Base-by-base conservation (phyloP, 1,140 invertebrate genomes). In the Brachionus rotundiformis region DNA sequence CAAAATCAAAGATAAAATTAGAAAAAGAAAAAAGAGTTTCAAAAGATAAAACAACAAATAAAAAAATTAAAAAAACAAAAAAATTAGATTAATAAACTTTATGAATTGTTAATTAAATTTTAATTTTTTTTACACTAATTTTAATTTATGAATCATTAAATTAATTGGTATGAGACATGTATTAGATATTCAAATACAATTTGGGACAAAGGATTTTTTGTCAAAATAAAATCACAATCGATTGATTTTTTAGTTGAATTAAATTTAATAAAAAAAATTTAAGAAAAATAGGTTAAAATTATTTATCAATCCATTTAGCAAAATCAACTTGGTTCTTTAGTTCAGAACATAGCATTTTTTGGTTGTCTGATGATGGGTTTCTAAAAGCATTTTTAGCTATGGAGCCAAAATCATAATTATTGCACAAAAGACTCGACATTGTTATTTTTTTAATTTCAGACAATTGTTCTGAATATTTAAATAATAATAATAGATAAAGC, bases 381-480 rank as follows among this genome's bases (percentile, higher is more conserved):
- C 16, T 16, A 11, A 73, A 47, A 11, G 29, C 36, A 25, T 47
- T 25, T 29, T 27, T 23, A 5, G 68, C 19, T n/a, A 73, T 25
- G 5, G 68, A 19, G 4, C 16, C 25, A 8, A 79, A 23, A 8
- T 59, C 76, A 39, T 61, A 79, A 25, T 79, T 79, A 23, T 79
- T 79, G 27, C 76, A 79, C 10, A 79, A 29, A 1, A 79, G 16
- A 13, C 59, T 29, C 16, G 49, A 19, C 31, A 79, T 59, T 2
- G 76, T 54, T 2, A 63, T 16, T 79, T 63, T 59, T 63, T 79
- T 79, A 39, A 79, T 79, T 25, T 79, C 10, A 33, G 29, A 4
- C 11, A 79, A 36, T 41, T 79, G 76, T 16, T 25, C 76, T 79
- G 25, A 7, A 13, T 23, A 11, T 31, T 77, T 33, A 59, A 47